Evolutionary conservation across 1,140 invertebrate species (phyloP), one percentile per base, ranked within the genome.

Genomic region (Apis dorsata): DNA sequence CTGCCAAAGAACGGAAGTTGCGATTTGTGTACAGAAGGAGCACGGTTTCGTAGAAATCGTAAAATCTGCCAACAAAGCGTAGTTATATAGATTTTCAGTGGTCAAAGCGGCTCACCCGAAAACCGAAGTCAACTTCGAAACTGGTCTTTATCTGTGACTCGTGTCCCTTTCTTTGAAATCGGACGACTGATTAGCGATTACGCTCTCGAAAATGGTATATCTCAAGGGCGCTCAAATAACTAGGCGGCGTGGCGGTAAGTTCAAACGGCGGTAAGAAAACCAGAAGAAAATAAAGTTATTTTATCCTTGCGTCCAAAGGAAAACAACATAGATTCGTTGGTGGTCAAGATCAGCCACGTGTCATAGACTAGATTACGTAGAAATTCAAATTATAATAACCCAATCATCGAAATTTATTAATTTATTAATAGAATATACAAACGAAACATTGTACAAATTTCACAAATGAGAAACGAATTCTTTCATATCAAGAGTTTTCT

Each of bases 111-210:
- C 19, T 11, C 62, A 34, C 7, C 21, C 63, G 3, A 19, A 57
- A 81, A 60, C 19, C 71, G 21, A 69, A 34, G 44, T 69, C 19
- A 51, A 76, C 73, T 70, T 63, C 57, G 21, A 71, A 74, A 82
- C 70, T 83, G 66, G 55, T 74, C 57, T 69, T 84, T 62, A 80
- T 78, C 76, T 79, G 69, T 63, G 72, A 88, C 28, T 79, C 83
- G 34, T 80, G 76, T 83, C 70, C 55, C 53, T 77, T 88, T 85
- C 77, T 66, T 53, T 80, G 83, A 85, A 88, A 83, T 77, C 65
- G 60, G 72, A 55, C 60, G 80, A 84, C 60, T 71, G 84, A 88
- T 88, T 88, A 87, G 68, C 87, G 87, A 88, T 88, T 88, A 88
- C 79, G 60, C 34, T 57, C 63, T 55, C 34, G 63, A 59, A 88